Conservation (phyloP, 2,113 vertebrate species). For the Probosciger aterrimus region DNA sequence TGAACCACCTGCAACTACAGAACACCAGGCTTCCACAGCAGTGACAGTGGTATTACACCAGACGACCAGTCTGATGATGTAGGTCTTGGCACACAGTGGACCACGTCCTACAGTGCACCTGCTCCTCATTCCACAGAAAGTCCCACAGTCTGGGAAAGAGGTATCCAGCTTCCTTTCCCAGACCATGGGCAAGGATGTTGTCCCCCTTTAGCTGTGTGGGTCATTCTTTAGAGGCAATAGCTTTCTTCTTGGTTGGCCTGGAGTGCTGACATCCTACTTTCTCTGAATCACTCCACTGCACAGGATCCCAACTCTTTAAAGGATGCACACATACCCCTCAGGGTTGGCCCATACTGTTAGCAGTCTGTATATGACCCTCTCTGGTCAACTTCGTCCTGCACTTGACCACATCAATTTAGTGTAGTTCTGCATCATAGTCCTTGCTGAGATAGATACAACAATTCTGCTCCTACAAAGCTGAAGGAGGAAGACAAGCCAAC, state of each 20-base stretch:
- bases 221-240: not conserved
- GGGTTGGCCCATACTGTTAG: accelerated
- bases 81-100: not conserved
- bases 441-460: not conserved
- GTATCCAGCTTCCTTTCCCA: too few relatives aligned
- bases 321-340: accelerated
- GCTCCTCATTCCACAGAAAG: not conserved
- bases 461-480: not conserved
- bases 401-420: not conserved
- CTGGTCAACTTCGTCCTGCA: not conserved
- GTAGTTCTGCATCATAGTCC: not conserved
- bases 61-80: not conserved
- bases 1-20: not conserved
- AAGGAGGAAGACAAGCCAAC: not conserved
- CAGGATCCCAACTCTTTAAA: accelerated
- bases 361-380: not conserved
- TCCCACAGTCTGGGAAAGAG: not conserved
- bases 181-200: not conserved
- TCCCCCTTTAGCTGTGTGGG: not conserved
- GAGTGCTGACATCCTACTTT: not conserved
- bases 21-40: not conserved
- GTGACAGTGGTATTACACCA: not conserved
- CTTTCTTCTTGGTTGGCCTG: not conserved
- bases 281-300: not conserved
- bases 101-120: not conserved